These are phyloP conservation scores for Gephyroberyx darwinii DNA, from an alignment of 2,797 vertebrate genomes.

Conservation along the genomic window DNA sequence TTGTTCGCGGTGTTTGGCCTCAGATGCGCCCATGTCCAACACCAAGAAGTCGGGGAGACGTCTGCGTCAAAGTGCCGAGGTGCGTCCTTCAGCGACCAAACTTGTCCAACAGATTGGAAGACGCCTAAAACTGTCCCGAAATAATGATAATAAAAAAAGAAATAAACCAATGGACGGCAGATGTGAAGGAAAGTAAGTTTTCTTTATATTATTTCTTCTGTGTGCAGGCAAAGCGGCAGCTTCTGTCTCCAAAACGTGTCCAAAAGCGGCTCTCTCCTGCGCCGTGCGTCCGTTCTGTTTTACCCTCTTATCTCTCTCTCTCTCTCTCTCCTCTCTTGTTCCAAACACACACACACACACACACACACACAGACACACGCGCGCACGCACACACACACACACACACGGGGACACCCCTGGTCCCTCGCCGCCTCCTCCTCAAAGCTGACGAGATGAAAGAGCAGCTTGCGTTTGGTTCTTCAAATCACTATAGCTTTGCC, in stretches of 20 bases:
- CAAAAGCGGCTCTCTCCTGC: conserved; percentile 75
- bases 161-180: conserved; percentile 53
- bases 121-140: conserved; percentile 29
- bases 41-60: conserved; percentile 65
- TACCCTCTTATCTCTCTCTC: conserved; percentile 70
- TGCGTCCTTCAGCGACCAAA: conserved; percentile 66
- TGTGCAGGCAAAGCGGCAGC: conserved; percentile 48
- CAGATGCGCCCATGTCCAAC: conserved; percentile 71
- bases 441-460: conserved; percentile 79
- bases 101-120: conserved; percentile 64
- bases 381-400: conserved; percentile 47
- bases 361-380: conserved; percentile 21
- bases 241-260: conserved; percentile 72
- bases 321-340: conserved; percentile 53
- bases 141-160: conserved; percentile 28
- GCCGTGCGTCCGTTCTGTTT: conserved; percentile 76
- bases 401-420: conserved; percentile 75
- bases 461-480: conserved; percentile 60
- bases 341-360: conserved; percentile 43
- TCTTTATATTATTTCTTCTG: conserved; percentile 55
- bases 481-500: conserved; percentile 45
- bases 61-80: conserved; percentile 72
- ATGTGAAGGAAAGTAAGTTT: conserved; percentile 69
- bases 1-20: conserved; percentile 48
- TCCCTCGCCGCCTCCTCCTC: conserved; percentile 71